Base-by-base conservation (phyloP, 2,888 invertebrate species). In the Trisateles emortualis region DNA sequence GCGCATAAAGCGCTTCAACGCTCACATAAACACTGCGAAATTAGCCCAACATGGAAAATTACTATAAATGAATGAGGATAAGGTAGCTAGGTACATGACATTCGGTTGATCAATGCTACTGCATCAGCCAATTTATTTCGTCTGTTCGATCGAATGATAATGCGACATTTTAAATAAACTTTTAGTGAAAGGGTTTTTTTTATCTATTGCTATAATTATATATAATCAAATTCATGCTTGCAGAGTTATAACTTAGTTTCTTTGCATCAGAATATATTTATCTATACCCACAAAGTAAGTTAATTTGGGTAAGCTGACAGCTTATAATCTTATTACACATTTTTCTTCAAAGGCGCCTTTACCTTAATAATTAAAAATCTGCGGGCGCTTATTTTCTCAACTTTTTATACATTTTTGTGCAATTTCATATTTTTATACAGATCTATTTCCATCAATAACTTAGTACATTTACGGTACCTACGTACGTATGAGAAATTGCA, bases 1-100 rank as follows among this genome's bases (percentile, higher is more conserved):
- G 43, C 40, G 42, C 52, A 54, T 48, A 33, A 57, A 47, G 38
- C 30, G 30, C 32, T 59, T 41, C 26, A 16, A 29, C 13, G 45
- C 38, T 32, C 50, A 16, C 13, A 24, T 48, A 44, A 1, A 17
- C 16, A 22, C 11, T 14, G 11, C 29, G 41, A 35, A 33, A 33
- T 11, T 6, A 16, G 13, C 19, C 22, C 9, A 22, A 22, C 1
- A 43, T 33, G 36, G 17, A 35, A 35, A 16, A 35, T 35, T 9
- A 35, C 35, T 14, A 9, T 4, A 35, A 35, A 19, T 36, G 16
- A 36, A n/a, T 26, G 26, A 26, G 9, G 19, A 16, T 0, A 17
- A 10, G 17, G 16, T 2, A 2, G 10, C 0, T 36, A 10, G 17
- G 16, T 2, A 2, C n/a, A 19, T 17, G 6, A 6, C n/a, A 0